These are phyloP conservation scores for Danio jaintianensis DNA, from an alignment of 2,797 vertebrate genomes.

Conservation along the genomic window DNA sequence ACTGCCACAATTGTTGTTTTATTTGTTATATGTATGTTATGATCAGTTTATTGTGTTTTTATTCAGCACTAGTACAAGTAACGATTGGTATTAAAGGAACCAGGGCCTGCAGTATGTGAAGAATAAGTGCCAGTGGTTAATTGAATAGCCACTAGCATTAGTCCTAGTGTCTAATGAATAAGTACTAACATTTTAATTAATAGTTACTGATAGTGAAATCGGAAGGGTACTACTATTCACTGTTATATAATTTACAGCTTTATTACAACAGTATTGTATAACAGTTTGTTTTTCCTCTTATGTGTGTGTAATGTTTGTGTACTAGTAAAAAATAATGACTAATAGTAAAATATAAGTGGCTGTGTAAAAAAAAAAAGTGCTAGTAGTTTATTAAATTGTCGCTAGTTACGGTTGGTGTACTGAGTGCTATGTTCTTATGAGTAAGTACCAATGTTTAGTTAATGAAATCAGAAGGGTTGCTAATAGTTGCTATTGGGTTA, in stretches of 20 bases:
- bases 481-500: no score
- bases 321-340: no score
- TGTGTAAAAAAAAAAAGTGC: no score
- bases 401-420: no score
- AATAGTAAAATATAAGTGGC: no score
- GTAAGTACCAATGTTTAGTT: no score
- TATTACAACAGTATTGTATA: no score
- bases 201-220: not conserved
- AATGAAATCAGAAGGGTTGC: no score
- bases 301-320: no score
- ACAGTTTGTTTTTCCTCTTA: no score
- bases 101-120: not conserved
- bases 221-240: not conserved
- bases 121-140: not conserved
- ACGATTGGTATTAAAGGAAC: not conserved
- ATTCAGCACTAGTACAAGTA: not conserved
- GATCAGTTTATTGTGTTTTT: not conserved
- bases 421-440: no score
- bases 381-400: no score
- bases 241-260: not conserved
- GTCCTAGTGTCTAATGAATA: not conserved
- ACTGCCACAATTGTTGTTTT: not conserved
- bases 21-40: not conserved
- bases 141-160: conserved; percentile 1
- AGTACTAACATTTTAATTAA: not conserved